Conservation (phyloP, 2,888 invertebrate genomes). For the Stictocephala bisonia region DNA sequence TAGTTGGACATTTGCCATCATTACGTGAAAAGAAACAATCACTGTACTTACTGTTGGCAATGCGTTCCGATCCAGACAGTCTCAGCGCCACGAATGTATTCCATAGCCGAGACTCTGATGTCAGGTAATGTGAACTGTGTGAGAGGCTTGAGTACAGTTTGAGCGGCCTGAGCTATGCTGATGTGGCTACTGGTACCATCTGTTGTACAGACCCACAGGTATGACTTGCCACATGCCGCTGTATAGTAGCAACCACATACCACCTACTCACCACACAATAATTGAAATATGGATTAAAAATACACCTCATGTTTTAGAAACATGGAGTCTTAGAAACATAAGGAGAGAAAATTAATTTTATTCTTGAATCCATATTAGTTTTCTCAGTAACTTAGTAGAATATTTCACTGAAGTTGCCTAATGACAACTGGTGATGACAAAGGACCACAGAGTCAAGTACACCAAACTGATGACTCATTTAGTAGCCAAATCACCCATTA, state of each 20-base stretch:
- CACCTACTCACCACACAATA: slow-evolving; percentile 71
- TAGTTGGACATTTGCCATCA: no score
- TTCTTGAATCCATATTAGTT: no score
- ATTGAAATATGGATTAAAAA: no score
- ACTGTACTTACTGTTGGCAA: slow-evolving; percentile 71
- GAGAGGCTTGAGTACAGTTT: slow-evolving; percentile 58
- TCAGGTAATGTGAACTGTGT: slow-evolving; percentile 77
- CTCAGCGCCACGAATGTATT: slow-evolving; percentile 83
- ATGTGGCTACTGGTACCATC: slow-evolving; percentile 83
- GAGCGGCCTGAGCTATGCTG: slow-evolving; percentile 75
- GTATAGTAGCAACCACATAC: slow-evolving; percentile 92
- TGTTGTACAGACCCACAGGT: slow-evolving; percentile 91
- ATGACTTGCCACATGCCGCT: slow-evolving; percentile 67
- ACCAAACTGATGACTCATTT: no score
- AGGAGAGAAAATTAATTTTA: no score
- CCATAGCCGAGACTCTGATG: slow-evolving; percentile 84
- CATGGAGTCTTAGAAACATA: no score
- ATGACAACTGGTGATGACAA: no score
- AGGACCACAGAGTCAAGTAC: no score
- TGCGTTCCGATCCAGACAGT: slow-evolving; percentile 96
- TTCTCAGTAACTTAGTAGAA: no score
- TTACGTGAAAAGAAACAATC: not conserved
- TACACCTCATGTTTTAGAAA: no score
- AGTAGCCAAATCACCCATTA: no score
- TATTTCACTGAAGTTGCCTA: no score